Percentiles rank a stretch among this genome's conserved stretches.
Conservation (phyloP, 2,888 invertebrate species). For the Tortrix viridana region DNA sequence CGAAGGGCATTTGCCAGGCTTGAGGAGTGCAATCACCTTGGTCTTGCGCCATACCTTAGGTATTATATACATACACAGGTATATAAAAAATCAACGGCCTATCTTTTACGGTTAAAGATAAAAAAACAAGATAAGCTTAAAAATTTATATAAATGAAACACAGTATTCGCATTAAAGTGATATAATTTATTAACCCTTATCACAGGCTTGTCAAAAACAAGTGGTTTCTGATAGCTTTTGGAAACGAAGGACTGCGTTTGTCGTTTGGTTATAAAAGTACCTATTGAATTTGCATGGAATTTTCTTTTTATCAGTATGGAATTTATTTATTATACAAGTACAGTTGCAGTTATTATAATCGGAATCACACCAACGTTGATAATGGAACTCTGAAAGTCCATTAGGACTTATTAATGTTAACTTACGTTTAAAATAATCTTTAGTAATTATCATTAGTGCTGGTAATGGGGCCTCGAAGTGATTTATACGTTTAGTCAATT, state of each 20-base stretch:
- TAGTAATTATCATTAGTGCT: constrained; percentile 31
- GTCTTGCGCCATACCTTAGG: too few species aligned
- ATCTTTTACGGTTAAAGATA: too few species aligned
- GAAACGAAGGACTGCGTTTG: constrained; percentile 11
- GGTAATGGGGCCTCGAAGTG: neutral
- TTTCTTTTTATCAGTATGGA: too few species aligned
- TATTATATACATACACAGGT: too few species aligned
- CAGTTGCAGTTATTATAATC: constrained; percentile 14
- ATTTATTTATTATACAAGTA: too few species aligned
- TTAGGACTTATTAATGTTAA: constrained; percentile 29
- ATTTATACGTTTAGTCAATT: constrained; percentile 18
- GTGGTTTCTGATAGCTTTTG: constrained; percentile 6
- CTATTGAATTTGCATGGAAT: neutral
- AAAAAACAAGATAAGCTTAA: too few species aligned
- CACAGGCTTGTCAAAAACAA: constrained; percentile 26
- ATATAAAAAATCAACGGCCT: too few species aligned
- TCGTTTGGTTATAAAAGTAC: constrained; percentile 10
- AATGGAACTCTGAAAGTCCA: constrained; percentile 18
- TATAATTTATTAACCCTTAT: constrained; percentile 24
- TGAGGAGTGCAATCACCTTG: too few species aligned
- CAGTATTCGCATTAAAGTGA: neutral
- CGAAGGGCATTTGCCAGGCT: too few species aligned
- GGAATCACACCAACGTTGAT: constrained; percentile 10
- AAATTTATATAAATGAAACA: neutral
- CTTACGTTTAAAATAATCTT: constrained; percentile 13